Evolutionary conservation across 2,797 vertebrate species (phyloP).

Genomic region (Sparus aurata): DNA sequence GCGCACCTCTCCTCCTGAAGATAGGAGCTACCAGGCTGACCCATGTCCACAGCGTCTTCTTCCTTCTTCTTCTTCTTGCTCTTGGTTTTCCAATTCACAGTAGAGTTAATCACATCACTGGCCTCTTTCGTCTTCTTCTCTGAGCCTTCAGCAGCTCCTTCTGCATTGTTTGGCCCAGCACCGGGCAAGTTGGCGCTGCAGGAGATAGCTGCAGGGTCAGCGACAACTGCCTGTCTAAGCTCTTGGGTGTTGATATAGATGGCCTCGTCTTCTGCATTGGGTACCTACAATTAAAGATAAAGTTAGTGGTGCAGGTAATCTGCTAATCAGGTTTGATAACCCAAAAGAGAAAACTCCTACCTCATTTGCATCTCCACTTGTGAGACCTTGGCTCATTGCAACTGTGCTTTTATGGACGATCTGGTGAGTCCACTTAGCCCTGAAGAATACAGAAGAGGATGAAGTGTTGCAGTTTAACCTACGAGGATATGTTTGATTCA

Average conservation of each 20-base stretch:
- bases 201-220: not conserved
- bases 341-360: conserved; percentile 27
- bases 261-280: conserved; percentile 10
- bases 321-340: not conserved
- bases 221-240: not conserved
- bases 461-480: too few species aligned
- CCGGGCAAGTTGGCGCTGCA: not conserved
- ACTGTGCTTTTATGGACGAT: not conserved
- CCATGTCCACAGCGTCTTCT: not conserved
- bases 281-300: conserved; percentile 24
- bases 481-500: not conserved
- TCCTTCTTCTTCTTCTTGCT: not conserved
- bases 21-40: not conserved
- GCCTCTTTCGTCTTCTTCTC: not conserved
- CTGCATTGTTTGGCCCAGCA: not conserved
- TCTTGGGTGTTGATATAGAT: not conserved
- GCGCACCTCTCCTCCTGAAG: conserved; percentile 29
- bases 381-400: not conserved
- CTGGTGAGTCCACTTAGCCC: not conserved
- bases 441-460: conserved; percentile 21
- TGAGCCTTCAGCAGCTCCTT: not conserved
- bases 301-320: conserved; percentile 1
- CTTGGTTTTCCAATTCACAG: conserved; percentile 5
- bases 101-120: conserved; percentile 22
- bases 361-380: conserved; percentile 28